Conservation (phyloP, 2,797 vertebrate species). For the Taenioides sp. region DNA sequence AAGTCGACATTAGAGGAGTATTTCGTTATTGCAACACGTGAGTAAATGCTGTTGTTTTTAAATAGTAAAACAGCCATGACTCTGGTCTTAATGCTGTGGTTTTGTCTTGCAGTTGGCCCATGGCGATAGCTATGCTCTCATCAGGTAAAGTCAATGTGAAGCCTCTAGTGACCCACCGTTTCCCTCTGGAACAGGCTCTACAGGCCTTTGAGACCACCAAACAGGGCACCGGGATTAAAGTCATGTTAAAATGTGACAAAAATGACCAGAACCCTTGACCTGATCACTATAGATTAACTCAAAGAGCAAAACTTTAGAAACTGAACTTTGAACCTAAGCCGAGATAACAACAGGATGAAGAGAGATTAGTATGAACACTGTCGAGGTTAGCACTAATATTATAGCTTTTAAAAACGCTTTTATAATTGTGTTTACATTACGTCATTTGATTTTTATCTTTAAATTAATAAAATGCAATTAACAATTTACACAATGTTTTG, state of each 20-base stretch:
- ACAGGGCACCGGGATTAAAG: conserved; percentile 88
- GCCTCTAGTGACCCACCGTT: conserved; percentile 93
- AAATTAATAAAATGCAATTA: conserved; percentile 8
- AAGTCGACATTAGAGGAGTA: conserved; percentile 94
- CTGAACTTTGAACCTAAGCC: conserved; percentile 40
- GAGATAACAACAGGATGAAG: conserved; percentile 36
- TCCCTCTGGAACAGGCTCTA: conserved; percentile 89
- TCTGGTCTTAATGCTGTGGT: background rate
- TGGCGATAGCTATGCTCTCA: conserved; percentile 90
- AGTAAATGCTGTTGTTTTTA: conserved; percentile 53
- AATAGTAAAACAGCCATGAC: background rate
- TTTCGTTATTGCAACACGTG: conserved; percentile 98
- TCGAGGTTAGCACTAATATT: background rate
- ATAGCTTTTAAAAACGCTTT: background rate
- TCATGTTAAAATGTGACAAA: conserved; percentile 96
- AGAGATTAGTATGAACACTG: conserved; percentile 1
- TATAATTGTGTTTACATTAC: background rate
- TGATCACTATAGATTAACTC: conserved; percentile 6
- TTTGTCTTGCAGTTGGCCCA: conserved; percentile 86
- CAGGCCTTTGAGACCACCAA: conserved; percentile 91
- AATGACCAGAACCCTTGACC: conserved; percentile 84
- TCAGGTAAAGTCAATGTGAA: conserved; percentile 89
- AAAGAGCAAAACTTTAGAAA: conserved; percentile 1
- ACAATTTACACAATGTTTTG: background rate
- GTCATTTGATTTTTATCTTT: background rate